Conservation (phyloP, 2,797 vertebrate species). For the Ptychadena robeensis region DNA sequence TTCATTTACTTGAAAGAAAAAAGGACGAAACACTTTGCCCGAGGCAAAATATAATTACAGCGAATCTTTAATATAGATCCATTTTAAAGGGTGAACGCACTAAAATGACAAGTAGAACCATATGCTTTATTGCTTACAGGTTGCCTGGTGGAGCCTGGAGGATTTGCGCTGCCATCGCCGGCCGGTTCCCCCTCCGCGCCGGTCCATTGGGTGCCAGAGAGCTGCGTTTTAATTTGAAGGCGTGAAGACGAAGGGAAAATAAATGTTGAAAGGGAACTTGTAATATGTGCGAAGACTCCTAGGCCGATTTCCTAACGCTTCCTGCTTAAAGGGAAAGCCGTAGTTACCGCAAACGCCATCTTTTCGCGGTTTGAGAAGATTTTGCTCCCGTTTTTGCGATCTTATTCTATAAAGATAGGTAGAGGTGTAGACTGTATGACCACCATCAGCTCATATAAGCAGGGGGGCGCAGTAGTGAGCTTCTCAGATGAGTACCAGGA, state of each 20-base stretch:
- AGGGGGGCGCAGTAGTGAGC: no score
- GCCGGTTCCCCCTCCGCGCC: not conserved
- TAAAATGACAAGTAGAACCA: conserved; percentile 36
- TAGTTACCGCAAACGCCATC: no score
- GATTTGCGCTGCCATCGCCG: conserved; percentile 13
- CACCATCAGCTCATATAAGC: no score
- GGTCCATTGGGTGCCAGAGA: conserved; percentile 29
- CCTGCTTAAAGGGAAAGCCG: not conserved
- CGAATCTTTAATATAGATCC: conserved; percentile 38
- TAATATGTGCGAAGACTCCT: conserved; percentile 13
- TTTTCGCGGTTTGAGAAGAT: no score
- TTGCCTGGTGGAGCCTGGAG: conserved; percentile 30
- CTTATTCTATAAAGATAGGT: no score
- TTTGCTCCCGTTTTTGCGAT: no score
- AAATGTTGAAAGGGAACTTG: not conserved
- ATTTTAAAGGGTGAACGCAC: conserved; percentile 39
- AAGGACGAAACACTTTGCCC: conserved; percentile 1
- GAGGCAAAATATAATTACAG: conserved; percentile 42
- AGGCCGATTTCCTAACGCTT: not conserved
- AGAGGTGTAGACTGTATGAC: no score
- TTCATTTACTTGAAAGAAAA: conserved; percentile 35
- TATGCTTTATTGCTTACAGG: conserved; percentile 48
- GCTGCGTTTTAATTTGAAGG: conserved; percentile 27
- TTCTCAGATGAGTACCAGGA: no score
- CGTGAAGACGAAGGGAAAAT: conserved; percentile 10